phyloP scores from a whole-genome alignment of 1,140 invertebrate species.

The Spodoptera frugiperda region DNA sequence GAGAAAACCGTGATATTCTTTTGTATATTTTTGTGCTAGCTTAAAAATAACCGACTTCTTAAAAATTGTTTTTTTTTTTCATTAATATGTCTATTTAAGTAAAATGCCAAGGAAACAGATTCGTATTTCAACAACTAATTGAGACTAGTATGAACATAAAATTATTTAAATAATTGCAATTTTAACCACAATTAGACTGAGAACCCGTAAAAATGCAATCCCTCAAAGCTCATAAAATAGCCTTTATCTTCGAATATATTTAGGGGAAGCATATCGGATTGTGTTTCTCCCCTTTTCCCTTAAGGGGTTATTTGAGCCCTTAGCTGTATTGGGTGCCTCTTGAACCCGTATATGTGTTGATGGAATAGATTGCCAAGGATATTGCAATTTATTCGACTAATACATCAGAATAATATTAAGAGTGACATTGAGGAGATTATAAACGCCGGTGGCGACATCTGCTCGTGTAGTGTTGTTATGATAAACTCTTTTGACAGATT shows the following conservation, averaged over 20 bases:
- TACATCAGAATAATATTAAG: constrained; percentile 17
- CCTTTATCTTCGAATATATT: constrained; percentile 29
- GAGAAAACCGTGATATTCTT: too few species aligned
- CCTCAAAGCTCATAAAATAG: not conserved
- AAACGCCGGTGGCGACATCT: not conserved
- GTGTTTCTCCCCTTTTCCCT: constrained; percentile 9
- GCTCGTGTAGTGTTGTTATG: not conserved
- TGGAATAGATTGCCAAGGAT: constrained; percentile 9
- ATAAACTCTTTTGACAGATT: too few species aligned
- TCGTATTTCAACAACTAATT: too few species aligned
- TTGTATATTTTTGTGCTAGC: too few species aligned
- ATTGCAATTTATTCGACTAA: constrained; percentile 16
- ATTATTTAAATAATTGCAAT: too few species aligned
- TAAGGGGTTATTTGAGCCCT: constrained; percentile 28
- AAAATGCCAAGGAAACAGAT: too few species aligned
- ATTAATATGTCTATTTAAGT: too few species aligned
- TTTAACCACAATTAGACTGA: not conserved
- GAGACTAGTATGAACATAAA: too few species aligned
- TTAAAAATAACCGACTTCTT: too few species aligned
- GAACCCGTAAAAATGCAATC: constrained; percentile 23
- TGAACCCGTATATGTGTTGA: constrained; percentile 23
- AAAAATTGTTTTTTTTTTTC: too few species aligned
- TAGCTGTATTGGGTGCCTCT: constrained; percentile 13
- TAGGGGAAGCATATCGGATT: constrained; percentile 25
- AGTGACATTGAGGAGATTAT: not conserved